Conservation (phyloP, 1,140 invertebrate species). For the Araneus ventricosus region DNA sequence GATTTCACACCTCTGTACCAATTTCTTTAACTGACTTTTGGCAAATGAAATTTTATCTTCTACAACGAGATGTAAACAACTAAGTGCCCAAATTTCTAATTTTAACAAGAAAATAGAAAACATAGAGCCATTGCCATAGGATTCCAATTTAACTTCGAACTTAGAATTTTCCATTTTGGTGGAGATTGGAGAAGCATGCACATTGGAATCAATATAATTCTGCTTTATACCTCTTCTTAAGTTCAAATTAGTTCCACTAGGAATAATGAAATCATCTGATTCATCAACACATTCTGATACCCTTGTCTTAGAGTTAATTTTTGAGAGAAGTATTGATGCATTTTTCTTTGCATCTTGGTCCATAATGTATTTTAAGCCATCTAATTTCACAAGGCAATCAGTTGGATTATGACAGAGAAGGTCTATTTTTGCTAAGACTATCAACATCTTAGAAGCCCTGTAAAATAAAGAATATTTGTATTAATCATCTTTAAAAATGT, state of each 20-base stretch:
- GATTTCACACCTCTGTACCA: slow-evolving; percentile 23
- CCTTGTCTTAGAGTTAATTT: neutral
- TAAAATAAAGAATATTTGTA: neutral
- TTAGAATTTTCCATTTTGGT: neutral
- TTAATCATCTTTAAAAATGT: neutral
- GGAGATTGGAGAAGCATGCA: slow-evolving; percentile 50
- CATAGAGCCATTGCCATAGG: neutral
- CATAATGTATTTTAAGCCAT: slow-evolving; percentile 67
- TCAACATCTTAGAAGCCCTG: slow-evolving; percentile 56
- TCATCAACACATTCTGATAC: neutral
- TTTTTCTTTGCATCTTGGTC: slow-evolving; percentile 30
- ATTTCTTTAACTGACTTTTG: slow-evolving; percentile 35
- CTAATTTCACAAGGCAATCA: slow-evolving; percentile 61
- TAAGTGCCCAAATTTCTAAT: slow-evolving; percentile 43
- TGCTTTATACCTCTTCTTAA: slow-evolving; percentile 41
- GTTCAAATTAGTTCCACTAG: neutral
- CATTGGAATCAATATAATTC: slow-evolving; percentile 32
- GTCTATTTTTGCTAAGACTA: slow-evolving; percentile 50
- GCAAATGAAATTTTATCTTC: neutral
- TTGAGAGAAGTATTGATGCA: slow-evolving; percentile 18
- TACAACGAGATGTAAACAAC: neutral
- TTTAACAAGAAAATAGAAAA: slow-evolving; percentile 4
- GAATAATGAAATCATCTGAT: slow-evolving; percentile 27
- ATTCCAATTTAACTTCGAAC: slow-evolving; percentile 37
- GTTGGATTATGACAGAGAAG: slow-evolving; percentile 38